Base-by-base conservation (phyloP, 2,113 vertebrate genomes). In the Nerophis ophidion region DNA sequence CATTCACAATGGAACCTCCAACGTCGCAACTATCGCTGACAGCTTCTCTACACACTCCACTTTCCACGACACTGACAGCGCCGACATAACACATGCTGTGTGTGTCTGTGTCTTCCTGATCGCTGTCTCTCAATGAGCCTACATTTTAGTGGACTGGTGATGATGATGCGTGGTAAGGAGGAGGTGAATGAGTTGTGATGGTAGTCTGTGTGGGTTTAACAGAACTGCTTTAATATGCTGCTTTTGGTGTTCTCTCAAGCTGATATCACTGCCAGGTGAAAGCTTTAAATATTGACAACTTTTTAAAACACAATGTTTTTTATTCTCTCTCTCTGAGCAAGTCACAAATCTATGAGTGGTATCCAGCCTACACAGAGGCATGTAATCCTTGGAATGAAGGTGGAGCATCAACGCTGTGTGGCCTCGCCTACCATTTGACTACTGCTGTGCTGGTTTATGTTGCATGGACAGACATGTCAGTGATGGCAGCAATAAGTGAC, bases 1-100 rank as follows among this genome's bases (percentile, higher is more conserved):
- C 75, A 80, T 84, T 80, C 79, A 72, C 80, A 72, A 68, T 69
- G 68, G 75, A 83, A 78, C 71, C 60, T 82, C 71, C 67, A 81
- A 74, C 64, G 62, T 71, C 70, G 64, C 76, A 75, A 77, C 80
- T 74, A 19, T 73, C 33, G 79, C 81, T 89, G 86, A 87, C 83
- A 88, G 86, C 81, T 80, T 78, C 72, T 83, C 84, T 63, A 77
- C 81, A 71, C 66, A 47, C 71, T 73, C 74, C 35, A 46, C 81
- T 85, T 84, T 81, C 75, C 74, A 72, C 57, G 58, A 69, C 85
- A 71, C 68, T 75, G 71, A 73, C 65, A 73, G 77, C 76, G 65
- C 71, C 61, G 19, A 64, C 66, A 56, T 14, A 55, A 45, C 48
- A 38, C 72, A 26, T 60, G 13, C 26, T n/a, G 35, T 70, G 65